Evolutionary conservation across 2,797 vertebrate species (phyloP), one percentile per base, ranked within the genome.

Genomic region (Rhinoraja longicauda): DNA sequence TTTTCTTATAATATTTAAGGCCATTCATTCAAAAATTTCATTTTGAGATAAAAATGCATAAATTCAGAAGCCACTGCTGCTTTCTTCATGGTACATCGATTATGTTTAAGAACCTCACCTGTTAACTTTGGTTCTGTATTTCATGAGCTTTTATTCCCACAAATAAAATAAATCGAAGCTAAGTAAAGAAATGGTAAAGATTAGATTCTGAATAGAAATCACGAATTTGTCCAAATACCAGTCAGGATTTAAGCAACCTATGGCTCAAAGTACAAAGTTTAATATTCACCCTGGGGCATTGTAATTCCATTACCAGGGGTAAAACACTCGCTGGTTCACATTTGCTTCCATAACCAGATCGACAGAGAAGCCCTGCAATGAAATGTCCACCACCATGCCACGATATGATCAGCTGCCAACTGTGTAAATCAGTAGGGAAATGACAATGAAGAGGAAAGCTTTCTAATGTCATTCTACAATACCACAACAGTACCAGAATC

Each of bases 271-370:
- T 24, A 88, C 84, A 36, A 88, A 36, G 64, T 21, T 64, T 6
- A 67, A n/a, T 10, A 88, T 67, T 88, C 8, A 36, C 39, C 95
- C 96, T 96, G 95, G 96, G 96, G 96, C 96, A 97, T 97, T 95
- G 96, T 97, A 96, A 97, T 97, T 98, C 97, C 97, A 97, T 97
- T 97, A 97, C 95, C 96, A 93, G 96, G 95, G 95, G 95, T 97
- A 96, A 96, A 26, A 21, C 19, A 73, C 97, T 98, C 98, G 97
- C 97, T 97, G 98, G 98, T 98, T 98, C 98, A 96, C 97, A 97
- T 98, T 96, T 96, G 96, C 93, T 96, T 96, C 95, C 62, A 94
- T 94, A 93, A 97, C 97, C 97, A 97, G 97, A 97, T 97, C 97
- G 96, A 95, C 92, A 96, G 96, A 97, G 96, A 97, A 96, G 96